Evolutionary conservation across 2,888 invertebrate genomes (phyloP).

Genomic region (Poecilobothrus nobilitatus): DNA sequence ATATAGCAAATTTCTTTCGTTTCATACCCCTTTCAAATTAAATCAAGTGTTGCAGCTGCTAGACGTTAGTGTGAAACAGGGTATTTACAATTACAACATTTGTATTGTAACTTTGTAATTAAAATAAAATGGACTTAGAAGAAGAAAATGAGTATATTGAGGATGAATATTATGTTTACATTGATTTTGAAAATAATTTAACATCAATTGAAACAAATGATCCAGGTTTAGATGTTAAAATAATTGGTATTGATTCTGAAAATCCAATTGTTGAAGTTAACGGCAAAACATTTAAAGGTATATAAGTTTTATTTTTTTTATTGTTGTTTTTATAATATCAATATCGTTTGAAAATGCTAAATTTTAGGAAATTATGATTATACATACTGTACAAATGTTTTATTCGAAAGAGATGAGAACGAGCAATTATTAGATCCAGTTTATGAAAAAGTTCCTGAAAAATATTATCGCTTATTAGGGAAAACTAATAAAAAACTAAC

Average conservation of each 20-base stretch:
- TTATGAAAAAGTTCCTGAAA: constrained; percentile 51
- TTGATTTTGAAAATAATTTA: constrained; percentile 39
- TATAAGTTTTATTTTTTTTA: background rate
- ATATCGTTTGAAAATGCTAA: background rate
- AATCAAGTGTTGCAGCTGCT: too few relatives aligned
- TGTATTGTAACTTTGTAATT: too few relatives aligned
- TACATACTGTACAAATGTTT: constrained; percentile 62
- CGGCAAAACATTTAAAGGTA: constrained; percentile 56
- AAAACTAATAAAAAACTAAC: constrained; percentile 59
- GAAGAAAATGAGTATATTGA: constrained; percentile 34
- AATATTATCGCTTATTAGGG: constrained; percentile 50
- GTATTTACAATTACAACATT: too few relatives aligned
- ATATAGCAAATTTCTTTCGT: too few relatives aligned
- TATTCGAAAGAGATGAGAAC: constrained; percentile 57
- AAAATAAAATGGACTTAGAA: background rate
- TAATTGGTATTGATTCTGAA: constrained; percentile 54
- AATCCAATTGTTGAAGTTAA: constrained; percentile 60
- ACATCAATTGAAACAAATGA: constrained; percentile 32
- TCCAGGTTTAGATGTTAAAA: constrained; percentile 37
- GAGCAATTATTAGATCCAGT: constrained; percentile 45
- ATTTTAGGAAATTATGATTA: constrained; percentile 58
- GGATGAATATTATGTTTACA: constrained; percentile 38
- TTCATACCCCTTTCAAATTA: too few relatives aligned
- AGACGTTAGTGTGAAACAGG: too few relatives aligned
- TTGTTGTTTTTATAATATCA: background rate